Percentiles rank a stretch among this genome's conserved stretches.
These are phyloP conservation scores for Mizuhopecten yessoensis DNA, from an alignment of 1,140 invertebrate genomes.

Conservation along the genomic window DNA sequence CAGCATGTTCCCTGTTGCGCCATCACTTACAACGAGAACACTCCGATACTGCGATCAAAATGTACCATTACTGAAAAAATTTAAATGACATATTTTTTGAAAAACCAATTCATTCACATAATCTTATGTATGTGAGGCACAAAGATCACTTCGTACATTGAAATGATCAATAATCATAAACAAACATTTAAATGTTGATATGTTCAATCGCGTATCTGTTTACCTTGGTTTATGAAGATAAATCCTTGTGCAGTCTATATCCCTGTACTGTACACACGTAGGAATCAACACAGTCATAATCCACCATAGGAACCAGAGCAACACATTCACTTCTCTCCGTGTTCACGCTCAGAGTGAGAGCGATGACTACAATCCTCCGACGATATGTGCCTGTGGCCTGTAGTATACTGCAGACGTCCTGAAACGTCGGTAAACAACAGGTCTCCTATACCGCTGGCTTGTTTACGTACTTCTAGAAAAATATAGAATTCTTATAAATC, in stretches of 20 bases:
- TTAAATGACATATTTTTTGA: too few relatives aligned
- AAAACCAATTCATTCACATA: too few relatives aligned
- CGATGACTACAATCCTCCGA: neutral
- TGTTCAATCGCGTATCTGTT: too few relatives aligned
- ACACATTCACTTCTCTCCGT: neutral
- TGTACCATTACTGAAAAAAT: too few relatives aligned
- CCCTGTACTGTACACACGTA: neutral
- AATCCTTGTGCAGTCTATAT: neutral
- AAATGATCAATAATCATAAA: too few relatives aligned
- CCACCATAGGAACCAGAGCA: neutral
- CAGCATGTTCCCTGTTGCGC: neutral
- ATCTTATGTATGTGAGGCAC: too few relatives aligned
- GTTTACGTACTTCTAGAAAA: neutral
- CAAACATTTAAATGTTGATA: too few relatives aligned
- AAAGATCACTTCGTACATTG: too few relatives aligned
- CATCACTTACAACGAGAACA: too few relatives aligned
- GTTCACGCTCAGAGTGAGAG: constrained; percentile 31
- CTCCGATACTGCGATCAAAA: too few relatives aligned
- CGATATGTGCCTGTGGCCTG: neutral
- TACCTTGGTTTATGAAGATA: neutral
- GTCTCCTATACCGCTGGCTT: neutral
- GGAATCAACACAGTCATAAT: neutral
- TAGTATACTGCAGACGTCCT: neutral
- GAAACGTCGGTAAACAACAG: neutral
- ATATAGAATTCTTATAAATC: neutral